A percentile compares a stretch with the other conserved stretches of the same genome.
Conservation (phyloP, 2,113 vertebrate genomes). For the Grammomys dolichurus region DNA sequence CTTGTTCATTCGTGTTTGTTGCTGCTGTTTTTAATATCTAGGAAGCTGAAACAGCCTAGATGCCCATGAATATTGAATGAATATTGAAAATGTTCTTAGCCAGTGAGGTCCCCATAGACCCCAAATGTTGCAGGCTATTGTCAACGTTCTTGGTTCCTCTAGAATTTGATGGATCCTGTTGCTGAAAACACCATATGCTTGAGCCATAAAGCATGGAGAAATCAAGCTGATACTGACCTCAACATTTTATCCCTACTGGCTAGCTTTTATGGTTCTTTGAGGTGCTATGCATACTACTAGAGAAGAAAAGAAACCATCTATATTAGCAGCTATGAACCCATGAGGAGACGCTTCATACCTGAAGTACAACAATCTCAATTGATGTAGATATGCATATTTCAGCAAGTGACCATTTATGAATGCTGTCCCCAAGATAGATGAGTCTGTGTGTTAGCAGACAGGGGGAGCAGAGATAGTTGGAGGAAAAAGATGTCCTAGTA, state of each 20-base stretch:
- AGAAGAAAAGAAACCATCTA: background rate
- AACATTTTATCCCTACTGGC: background rate
- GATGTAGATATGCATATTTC: background rate
- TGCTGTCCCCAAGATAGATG: background rate
- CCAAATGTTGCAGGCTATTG: background rate
- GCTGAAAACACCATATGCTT: background rate
- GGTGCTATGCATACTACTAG: background rate
- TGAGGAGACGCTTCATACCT: background rate
- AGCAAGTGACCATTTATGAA: background rate
- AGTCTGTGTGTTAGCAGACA: background rate
- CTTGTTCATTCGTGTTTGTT: background rate
- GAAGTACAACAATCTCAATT: background rate
- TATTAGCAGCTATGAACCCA: background rate
- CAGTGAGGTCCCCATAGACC: background rate
- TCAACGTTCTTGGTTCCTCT: background rate
- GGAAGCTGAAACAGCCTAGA: background rate
- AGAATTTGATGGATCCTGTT: background rate
- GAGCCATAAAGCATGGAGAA: background rate
- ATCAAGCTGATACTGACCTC: background rate
- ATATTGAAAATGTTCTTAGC: background rate
- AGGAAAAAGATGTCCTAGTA: no score
- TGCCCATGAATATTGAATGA: background rate
- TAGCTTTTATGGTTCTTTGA: background rate
- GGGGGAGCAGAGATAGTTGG: no score
- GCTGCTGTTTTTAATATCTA: background rate